phyloP scores from a whole-genome alignment of 2,888 invertebrate genomes.

The Emmelina monodactyla region DNA sequence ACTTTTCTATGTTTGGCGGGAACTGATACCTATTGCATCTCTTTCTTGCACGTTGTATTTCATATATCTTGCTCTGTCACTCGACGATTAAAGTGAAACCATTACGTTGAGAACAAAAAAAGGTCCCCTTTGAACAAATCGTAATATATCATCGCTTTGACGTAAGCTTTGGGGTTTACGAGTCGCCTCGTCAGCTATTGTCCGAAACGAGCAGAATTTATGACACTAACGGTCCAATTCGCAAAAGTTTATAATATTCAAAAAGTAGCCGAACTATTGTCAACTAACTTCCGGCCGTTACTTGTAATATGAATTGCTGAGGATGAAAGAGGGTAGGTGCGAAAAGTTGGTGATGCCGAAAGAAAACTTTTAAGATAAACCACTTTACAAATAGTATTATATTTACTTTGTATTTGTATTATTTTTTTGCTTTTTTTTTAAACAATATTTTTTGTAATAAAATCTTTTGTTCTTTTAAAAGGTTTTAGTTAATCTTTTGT shows the following conservation, averaged over 20 bases:
- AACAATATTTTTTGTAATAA: too few relatives aligned
- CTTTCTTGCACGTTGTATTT: slow-evolving; percentile 20
- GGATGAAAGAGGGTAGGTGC: too few relatives aligned
- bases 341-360: too few relatives aligned
- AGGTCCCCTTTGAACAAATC: slow-evolving; percentile 63
- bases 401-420: too few relatives aligned
- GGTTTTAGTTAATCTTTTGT: too few relatives aligned
- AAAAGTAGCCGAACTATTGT: too few relatives aligned
- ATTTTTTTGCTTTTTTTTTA: too few relatives aligned
- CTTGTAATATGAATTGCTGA: too few relatives aligned
- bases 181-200: slow-evolving; percentile 39
- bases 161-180: slow-evolving; percentile 49
- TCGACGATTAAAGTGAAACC: slow-evolving; percentile 60
- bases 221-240: slow-evolving; percentile 40
- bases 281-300: too few relatives aligned
- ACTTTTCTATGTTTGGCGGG: slow-evolving; percentile 50
- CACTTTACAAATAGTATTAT: too few relatives aligned
- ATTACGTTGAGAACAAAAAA: slow-evolving; percentile 64
- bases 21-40: slow-evolving; percentile 37
- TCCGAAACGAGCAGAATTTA: slow-evolving; percentile 50
- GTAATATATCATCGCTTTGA: slow-evolving; percentile 65
- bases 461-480: too few relatives aligned
- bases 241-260: slow-evolving; percentile 17
- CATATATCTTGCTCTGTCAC: slow-evolving; percentile 23
- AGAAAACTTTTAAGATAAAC: too few relatives aligned